Conservation (phyloP, 2,797 vertebrate genomes). For the Anolis apletophallus region DNA sequence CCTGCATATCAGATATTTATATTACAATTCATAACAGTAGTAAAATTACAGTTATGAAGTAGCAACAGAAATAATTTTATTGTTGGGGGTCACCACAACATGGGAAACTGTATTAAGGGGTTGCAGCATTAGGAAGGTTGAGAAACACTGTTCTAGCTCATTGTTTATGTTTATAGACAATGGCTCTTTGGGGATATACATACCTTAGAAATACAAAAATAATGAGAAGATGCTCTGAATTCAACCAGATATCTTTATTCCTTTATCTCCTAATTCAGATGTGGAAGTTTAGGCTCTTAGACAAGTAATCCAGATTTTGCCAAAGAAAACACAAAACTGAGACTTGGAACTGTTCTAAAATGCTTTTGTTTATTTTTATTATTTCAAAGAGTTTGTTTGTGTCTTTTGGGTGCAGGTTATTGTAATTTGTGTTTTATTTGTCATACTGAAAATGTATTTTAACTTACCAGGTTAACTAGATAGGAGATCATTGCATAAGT, state of each 20-base stretch:
- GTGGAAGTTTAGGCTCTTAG: too few species aligned
- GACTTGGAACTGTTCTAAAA: not conserved
- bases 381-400: not conserved
- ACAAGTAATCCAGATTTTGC: not conserved
- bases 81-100: too few species aligned
- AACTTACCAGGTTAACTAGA: not conserved
- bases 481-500: too few species aligned
- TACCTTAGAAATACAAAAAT: too few species aligned
- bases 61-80: too few species aligned
- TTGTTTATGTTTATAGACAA: not conserved
- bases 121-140: not conserved
- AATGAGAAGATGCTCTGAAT: not conserved
- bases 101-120: too few species aligned
- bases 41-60: too few species aligned
- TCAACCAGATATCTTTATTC: not conserved
- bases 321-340: not conserved
- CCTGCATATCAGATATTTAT: too few species aligned
- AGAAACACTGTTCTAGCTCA: not conserved
- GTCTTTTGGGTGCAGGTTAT: not conserved
- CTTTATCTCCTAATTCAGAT: not conserved
- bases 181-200: not conserved
- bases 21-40: too few species aligned
- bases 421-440: not conserved
- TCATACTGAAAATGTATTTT: not conserved
- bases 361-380: not conserved